Percentiles rank a stretch among this genome's conserved stretches.
These are phyloP conservation scores for Atherinomorus stipes DNA, from an alignment of 2,113 vertebrate species.

Conservation along the genomic window DNA sequence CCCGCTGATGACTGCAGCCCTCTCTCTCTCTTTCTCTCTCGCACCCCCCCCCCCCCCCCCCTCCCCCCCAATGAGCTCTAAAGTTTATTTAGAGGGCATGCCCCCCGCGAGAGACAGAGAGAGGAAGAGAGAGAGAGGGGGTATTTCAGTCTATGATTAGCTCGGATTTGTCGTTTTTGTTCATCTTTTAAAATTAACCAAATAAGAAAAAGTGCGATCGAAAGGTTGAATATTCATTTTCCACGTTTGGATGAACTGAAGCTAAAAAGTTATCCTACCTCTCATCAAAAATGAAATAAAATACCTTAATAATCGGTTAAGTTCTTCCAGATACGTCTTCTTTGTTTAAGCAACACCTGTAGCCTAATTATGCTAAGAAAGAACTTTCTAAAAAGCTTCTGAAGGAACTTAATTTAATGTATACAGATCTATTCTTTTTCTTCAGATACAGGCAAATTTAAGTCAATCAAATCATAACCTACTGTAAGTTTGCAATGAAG, in stretches of 20 bases:
- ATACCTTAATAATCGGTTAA: neutral
- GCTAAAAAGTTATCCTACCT: neutral
- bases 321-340: neutral
- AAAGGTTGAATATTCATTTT: neutral
- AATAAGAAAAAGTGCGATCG: neutral
- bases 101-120: conserved; percentile 76
- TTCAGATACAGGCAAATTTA: too few species aligned
- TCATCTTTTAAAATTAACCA: neutral
- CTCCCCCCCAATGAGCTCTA: conserved; percentile 64
- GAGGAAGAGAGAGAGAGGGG: conserved; percentile 35
- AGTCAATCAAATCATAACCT: too few species aligned
- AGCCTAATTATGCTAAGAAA: neutral
- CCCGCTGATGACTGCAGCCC: conserved; percentile 84
- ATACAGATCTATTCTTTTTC: too few species aligned
- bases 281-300: neutral
- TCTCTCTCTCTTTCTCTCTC: conserved; percentile 61
- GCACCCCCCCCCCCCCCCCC: conserved; percentile 32
- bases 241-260: neutral
- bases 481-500: too few species aligned
- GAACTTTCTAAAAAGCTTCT: neutral
- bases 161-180: neutral
- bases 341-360: neutral
- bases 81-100: conserved; percentile 87
- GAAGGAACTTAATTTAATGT: neutral
- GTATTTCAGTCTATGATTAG: conserved; percentile 36